Evolutionary conservation across 2,113 vertebrate species (phyloP), one percentile per base, ranked within the genome.

Genomic region (Phylloscopus trochilus): DNA sequence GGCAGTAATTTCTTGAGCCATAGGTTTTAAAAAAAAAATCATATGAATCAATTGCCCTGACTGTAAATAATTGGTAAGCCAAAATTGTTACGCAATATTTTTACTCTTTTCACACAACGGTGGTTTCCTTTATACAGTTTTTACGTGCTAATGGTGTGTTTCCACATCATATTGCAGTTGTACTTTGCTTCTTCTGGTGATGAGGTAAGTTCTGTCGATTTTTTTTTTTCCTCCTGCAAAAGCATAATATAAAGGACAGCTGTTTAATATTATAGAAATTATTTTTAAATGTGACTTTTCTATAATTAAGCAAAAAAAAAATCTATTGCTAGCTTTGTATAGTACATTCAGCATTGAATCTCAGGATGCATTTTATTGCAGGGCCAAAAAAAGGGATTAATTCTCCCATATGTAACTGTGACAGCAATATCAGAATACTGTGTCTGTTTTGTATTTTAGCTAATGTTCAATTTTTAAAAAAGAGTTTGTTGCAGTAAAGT

Each of bases 351-450:
- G 93, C 95, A 86, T 96, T 97, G 87, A 97, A 98, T 97, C 98
- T 98, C 98, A 98, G 98, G 98, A 98, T 91, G 95, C 94, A 69
- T 95, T 95, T 96, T 96, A 97, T 92, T 98, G 83, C 96, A 98
- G 97, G 97, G 97, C 97, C 97, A 97, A 97, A 97, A 97, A 97
- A 95, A 96, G 96, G 97, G 97, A 96, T 92, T 92, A 77, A 37
- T 47, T 94, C 89, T 97, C 95, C 94, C 96, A 90, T 52, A 55
- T 2, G 3, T 75, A 96, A 97, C 97, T 97, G 95, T 97, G 97
- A 97, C 95, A 95, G 80, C 89, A 95, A 90, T 93, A 81, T 56
- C 92, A 70, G 62, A 83, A 88, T 95, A 83, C 49, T 67, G 31
- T 79, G 35, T 89, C 72, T 62, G 52, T 94, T 96, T 89, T 79